Evolutionary conservation across 2,888 invertebrate genomes (phyloP).

Genomic region (Meta bourneti): DNA sequence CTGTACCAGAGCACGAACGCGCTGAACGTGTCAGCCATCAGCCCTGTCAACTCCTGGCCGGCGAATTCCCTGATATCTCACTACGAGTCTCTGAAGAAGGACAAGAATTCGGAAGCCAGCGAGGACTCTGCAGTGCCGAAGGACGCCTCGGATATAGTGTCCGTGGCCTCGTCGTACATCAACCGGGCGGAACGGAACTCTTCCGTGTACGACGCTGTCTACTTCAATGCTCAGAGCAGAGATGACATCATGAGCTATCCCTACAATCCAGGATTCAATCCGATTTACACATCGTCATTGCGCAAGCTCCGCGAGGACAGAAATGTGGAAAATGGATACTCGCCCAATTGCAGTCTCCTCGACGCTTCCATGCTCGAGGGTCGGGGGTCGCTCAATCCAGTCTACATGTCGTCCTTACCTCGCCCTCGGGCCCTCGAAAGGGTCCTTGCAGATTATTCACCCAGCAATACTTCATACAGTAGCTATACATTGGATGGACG

Average conservation of each 20-base stretch:
- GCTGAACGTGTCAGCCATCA: conserved; percentile 58
- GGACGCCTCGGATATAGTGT: conserved; percentile 39
- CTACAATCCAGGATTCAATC: conserved; percentile 61
- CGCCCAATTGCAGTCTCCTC: neutral
- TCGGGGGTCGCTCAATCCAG: neutral
- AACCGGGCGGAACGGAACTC: conserved; percentile 32
- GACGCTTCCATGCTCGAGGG: neutral
- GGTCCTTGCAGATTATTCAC: neutral
- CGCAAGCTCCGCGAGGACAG: neutral
- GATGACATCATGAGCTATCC: conserved; percentile 54
- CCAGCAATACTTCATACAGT: neutral
- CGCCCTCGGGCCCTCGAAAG: neutral
- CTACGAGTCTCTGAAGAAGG: conserved; percentile 54
- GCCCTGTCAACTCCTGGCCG: conserved; percentile 68
- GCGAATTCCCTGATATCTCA: conserved; percentile 52
- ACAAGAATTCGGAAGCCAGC: conserved; percentile 30
- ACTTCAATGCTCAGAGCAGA: conserved; percentile 19
- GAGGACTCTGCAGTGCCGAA: conserved; percentile 5
- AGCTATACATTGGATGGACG: conserved; percentile 6
- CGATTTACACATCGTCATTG: conserved; percentile 67
- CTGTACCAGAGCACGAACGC: conserved; percentile 22
- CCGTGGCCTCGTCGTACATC: conserved; percentile 38
- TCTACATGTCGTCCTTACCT: neutral
- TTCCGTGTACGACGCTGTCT: conserved; percentile 46
- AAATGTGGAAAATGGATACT: neutral